These are phyloP conservation scores for Geotrypetes seraphini DNA, from an alignment of 2,797 vertebrate genomes.

Conservation along the genomic window DNA sequence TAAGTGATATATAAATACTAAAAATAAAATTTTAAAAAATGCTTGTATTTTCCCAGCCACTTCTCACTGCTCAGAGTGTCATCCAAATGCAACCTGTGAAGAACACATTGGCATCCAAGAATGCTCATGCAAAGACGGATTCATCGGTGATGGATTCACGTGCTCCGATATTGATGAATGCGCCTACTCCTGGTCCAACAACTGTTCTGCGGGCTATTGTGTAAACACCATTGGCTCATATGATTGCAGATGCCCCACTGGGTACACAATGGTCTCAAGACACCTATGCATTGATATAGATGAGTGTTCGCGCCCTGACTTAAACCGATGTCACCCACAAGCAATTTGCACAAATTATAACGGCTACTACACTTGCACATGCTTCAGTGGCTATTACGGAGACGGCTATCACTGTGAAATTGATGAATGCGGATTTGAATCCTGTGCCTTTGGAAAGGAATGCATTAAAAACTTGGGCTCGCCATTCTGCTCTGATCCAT, in stretches of 20 bases:
- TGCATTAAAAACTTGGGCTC: neutral
- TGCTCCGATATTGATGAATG: slow-evolving; percentile 39
- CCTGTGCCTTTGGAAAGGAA: slow-evolving; percentile 9
- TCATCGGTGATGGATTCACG: slow-evolving; percentile 39
- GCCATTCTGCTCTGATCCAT: slow-evolving; percentile 17
- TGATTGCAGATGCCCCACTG: slow-evolving; percentile 17
- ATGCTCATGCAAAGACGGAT: slow-evolving; percentile 49
- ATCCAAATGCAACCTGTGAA: slow-evolving; percentile 9
- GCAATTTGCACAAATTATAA: slow-evolving; percentile 21
- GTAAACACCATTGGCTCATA: slow-evolving; percentile 17
- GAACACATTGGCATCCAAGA: neutral
- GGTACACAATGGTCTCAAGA: slow-evolving; percentile 28
- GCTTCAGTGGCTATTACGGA: slow-evolving; percentile 12
- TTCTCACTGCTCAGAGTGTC: slow-evolving; percentile 23
- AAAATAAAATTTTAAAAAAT: no score
- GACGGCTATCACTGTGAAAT: slow-evolving; percentile 12
- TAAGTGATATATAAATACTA: no score
- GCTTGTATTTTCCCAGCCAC: neutral
- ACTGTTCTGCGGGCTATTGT: slow-evolving; percentile 1
- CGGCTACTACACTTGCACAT: slow-evolving; percentile 24
- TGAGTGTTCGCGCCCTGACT: slow-evolving; percentile 33
- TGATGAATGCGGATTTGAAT: neutral
- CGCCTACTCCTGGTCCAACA: neutral
- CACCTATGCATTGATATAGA: slow-evolving; percentile 40
- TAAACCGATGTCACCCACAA: slow-evolving; percentile 6